A percentile compares a stretch with the other conserved stretches of the same genome.
phyloP scores from a whole-genome alignment of 2,888 invertebrate species.

The Opisthograptis luteolata region DNA sequence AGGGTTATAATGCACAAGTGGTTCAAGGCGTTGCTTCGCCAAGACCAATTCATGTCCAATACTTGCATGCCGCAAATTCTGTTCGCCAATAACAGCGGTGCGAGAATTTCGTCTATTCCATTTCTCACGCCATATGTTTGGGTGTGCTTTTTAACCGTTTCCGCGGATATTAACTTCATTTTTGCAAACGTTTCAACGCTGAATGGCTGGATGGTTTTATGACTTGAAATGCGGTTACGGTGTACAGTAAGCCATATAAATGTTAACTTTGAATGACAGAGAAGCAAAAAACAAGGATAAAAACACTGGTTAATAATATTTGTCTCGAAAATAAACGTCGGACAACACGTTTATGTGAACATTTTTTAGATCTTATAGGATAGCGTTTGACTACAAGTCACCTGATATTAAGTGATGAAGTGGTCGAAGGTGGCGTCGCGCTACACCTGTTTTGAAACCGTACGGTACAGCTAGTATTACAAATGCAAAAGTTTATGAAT shows the following conservation, averaged over 20 bases:
- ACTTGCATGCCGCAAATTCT: conserved; percentile 60
- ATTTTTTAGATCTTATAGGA: too few relatives aligned
- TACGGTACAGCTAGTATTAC: too few relatives aligned
- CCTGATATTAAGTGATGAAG: too few relatives aligned
- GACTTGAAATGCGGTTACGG: conserved; percentile 10
- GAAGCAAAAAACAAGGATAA: too few relatives aligned
- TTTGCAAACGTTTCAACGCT: conserved; percentile 36
- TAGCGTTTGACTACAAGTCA: too few relatives aligned
- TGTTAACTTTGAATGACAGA: neutral
- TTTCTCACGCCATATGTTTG: conserved; percentile 55
- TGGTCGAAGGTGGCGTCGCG: too few relatives aligned
- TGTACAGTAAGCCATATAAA: conserved; percentile 9
- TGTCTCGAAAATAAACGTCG: too few relatives aligned
- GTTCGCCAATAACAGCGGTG: conserved; percentile 49
- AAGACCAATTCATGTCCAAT: conserved; percentile 62
- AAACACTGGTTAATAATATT: neutral
- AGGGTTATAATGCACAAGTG: conserved; percentile 47
- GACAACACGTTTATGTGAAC: too few relatives aligned
- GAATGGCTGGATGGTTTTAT: conserved; percentile 18
- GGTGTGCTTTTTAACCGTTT: conserved; percentile 42
- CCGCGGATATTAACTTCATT: conserved; percentile 45
- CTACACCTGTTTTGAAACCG: too few relatives aligned
- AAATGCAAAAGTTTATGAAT: too few relatives aligned
- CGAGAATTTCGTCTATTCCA: conserved; percentile 54
- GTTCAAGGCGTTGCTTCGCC: conserved; percentile 46